phyloP scores from a whole-genome alignment of 2,888 invertebrate species.

The Cataglyphis cursor region DNA sequence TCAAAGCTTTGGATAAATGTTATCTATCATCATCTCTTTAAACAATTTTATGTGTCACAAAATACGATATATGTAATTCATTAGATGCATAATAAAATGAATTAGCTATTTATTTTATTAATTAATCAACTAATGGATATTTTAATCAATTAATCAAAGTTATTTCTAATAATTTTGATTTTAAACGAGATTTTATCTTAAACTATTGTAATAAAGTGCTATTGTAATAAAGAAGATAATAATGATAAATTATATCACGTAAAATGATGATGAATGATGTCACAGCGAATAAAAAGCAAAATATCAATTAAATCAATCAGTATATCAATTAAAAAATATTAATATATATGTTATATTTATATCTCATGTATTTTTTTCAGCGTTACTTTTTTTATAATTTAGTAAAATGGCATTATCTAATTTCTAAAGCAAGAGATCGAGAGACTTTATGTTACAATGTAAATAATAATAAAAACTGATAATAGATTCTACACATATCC shows the following conservation, averaged over 20 bases:
- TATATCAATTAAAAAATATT: neutral
- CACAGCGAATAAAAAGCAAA: neutral
- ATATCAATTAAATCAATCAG: neutral
- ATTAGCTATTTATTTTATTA: neutral
- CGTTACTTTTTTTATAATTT: neutral
- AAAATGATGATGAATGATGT: neutral
- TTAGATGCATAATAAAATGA: neutral
- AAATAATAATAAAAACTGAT: constrained; percentile 32
- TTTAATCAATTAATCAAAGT: neutral
- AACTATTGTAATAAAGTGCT: too few species aligned
- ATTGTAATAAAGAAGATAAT: constrained; percentile 10
- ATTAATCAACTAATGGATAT: too few species aligned
- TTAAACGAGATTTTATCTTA: constrained; percentile 31
- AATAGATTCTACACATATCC: constrained; percentile 26
- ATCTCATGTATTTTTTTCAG: neutral
- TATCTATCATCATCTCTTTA: neutral
- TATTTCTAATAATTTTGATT: constrained; percentile 23
- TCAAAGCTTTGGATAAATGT: constrained; percentile 1
- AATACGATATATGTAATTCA: neutral
- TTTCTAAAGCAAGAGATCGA: constrained; percentile 9
- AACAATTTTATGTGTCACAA: constrained; percentile 13
- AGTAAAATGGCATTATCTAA: constrained; percentile 6
- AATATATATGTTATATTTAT: neutral
- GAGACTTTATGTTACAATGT: constrained; percentile 7
- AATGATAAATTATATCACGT: constrained; percentile 28